A percentile compares a stretch with the other conserved stretches of the same genome.
Conservation (phyloP, 2,888 invertebrate genomes). For the Eumacrocentrus americanus region DNA sequence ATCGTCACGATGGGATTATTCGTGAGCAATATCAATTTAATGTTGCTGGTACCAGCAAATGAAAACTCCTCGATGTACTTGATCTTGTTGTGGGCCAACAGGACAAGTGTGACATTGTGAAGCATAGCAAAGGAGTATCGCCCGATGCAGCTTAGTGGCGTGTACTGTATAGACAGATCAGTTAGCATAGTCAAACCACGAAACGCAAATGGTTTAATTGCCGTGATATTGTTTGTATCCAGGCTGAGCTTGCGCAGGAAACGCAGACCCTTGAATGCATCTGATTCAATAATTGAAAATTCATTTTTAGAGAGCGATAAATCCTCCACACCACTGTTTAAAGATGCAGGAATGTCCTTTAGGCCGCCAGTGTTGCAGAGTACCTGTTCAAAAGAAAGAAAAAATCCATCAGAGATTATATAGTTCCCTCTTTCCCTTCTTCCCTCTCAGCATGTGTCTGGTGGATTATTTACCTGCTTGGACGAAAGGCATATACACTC, state of each 20-base stretch:
- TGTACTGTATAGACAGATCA: constrained; percentile 85
- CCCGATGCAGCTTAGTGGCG: constrained; percentile 79
- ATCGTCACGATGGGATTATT: constrained; percentile 85
- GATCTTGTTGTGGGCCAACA: constrained; percentile 75
- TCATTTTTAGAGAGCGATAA: constrained; percentile 85
- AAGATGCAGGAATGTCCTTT: constrained; percentile 77
- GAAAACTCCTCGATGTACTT: constrained; percentile 76
- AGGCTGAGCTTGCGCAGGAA: constrained; percentile 81
- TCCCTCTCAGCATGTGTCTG: background rate
- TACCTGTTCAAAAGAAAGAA: constrained; percentile 66
- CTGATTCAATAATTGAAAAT: constrained; percentile 79
- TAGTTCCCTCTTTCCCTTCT: background rate
- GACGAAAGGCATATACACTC: constrained; percentile 87
- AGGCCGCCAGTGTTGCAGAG: constrained; percentile 86
- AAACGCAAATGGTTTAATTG: constrained; percentile 85
- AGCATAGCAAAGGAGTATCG: constrained; percentile 85
- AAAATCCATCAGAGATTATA: background rate
- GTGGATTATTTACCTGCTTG: constrained; percentile 72
- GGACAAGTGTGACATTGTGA: constrained; percentile 77
- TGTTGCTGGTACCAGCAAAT: constrained; percentile 85
- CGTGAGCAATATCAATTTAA: constrained; percentile 80
- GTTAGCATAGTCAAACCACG: constrained; percentile 79
- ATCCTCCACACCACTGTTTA: constrained; percentile 82
- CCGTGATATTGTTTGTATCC: constrained; percentile 85
- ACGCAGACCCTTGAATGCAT: constrained; percentile 83